Percentiles rank a stretch among this genome's conserved stretches.
phyloP scores from a whole-genome alignment of 30 jellyfish, hydroid and myxozoan genomes.

The Catostylus mosaicus region DNA sequence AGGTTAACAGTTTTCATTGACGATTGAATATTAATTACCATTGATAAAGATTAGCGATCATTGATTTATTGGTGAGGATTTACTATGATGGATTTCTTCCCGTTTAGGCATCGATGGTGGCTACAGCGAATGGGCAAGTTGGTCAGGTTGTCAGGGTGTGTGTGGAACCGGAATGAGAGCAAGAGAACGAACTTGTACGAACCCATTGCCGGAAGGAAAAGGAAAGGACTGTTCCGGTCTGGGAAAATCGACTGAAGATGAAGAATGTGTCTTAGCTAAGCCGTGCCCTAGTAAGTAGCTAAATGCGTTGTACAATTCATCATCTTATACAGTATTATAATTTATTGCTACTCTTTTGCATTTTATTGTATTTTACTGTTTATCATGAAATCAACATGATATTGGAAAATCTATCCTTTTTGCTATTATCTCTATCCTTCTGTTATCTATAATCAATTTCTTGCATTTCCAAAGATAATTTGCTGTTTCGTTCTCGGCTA shows the following conservation, averaged over 20 bases:
- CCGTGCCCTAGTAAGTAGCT: slow-evolving; percentile 30
- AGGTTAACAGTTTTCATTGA: too few relatives aligned
- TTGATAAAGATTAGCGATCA: too few relatives aligned
- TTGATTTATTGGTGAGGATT: too few relatives aligned
- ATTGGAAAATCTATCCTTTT: background rate
- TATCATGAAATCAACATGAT: background rate
- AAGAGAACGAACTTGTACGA: slow-evolving; percentile 39
- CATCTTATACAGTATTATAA: background rate
- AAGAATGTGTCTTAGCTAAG: background rate
- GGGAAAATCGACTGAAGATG: slow-evolving; percentile 26
- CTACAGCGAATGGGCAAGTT: slow-evolving; percentile 20
- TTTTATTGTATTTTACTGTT: too few relatives aligned
- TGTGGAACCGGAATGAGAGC: slow-evolving; percentile 35
- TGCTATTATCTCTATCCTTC: background rate
- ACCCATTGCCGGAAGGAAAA: slow-evolving; percentile 45
- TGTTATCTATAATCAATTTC: background rate
- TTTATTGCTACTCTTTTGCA: background rate
- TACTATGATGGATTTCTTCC: too few relatives aligned
- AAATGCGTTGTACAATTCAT: background rate
- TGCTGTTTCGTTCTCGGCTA: too few relatives aligned
- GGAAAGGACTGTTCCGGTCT: slow-evolving; percentile 43
- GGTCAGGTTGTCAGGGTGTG: slow-evolving; percentile 24
- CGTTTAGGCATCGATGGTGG: slow-evolving; percentile 44
- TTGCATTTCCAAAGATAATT: too few relatives aligned
- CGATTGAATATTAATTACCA: too few relatives aligned